These are phyloP conservation scores for Spinus olivaceus DNA, from an alignment of 2,797 vertebrate species.

Conservation along the genomic window DNA sequence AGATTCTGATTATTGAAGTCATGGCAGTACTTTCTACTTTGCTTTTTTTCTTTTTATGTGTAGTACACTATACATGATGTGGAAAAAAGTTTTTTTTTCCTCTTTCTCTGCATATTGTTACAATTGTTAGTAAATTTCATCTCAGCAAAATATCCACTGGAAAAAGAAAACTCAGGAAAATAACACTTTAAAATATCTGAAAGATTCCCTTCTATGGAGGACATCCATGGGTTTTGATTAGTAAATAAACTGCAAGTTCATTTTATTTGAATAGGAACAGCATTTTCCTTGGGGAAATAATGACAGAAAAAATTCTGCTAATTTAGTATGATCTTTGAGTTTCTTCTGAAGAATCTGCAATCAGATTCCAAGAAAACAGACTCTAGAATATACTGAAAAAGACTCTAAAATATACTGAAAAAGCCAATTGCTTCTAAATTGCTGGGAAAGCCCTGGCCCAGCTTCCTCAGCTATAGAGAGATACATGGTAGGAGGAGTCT, in stretches of 20 bases:
- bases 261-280: not conserved
- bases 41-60: constrained; percentile 22
- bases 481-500: not conserved
- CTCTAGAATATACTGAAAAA: not conserved
- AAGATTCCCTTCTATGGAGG: not conserved
- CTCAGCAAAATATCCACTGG: constrained; percentile 24
- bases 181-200: not conserved
- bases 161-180: not conserved
- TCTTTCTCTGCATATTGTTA: constrained; percentile 29
- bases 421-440: not conserved
- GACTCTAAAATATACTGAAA: not conserved
- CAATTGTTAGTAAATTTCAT: constrained; percentile 36
- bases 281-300: not conserved
- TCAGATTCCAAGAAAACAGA: not conserved
- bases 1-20: constrained; percentile 51
- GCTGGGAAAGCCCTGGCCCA: not conserved
- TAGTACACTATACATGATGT: constrained; percentile 1
- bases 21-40: constrained; percentile 21
- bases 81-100: constrained; percentile 29
- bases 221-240: not conserved
- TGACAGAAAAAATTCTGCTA: not conserved
- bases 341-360: not conserved
- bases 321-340: not conserved
- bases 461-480: not conserved
- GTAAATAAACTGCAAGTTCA: not conserved